Conservation (phyloP, 2,888 invertebrate species). For the Julus scanicus region DNA sequence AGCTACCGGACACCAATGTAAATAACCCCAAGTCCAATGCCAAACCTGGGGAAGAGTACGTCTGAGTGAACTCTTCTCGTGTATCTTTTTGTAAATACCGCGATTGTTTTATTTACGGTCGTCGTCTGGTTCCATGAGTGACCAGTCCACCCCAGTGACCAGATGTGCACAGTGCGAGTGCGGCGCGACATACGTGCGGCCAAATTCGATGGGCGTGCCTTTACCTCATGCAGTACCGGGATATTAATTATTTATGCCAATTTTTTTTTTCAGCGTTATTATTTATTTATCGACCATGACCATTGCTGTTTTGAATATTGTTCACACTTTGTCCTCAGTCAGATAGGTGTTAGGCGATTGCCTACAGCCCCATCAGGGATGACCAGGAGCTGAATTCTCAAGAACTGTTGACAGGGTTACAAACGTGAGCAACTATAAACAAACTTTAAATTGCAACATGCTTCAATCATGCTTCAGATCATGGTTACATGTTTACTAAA, state of each 20-base stretch:
- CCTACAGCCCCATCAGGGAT: background rate
- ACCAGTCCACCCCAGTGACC: constrained; percentile 12
- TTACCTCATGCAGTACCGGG: constrained; percentile 1
- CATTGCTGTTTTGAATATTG: background rate
- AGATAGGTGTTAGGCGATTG: background rate
- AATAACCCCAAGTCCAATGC: constrained; percentile 58
- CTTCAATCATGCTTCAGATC: no score
- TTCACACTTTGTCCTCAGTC: background rate
- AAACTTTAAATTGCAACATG: no score
- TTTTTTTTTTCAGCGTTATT: background rate
- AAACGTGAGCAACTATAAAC: no score
- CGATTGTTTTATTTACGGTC: background rate
- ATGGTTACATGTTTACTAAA: no score
- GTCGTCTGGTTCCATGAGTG: background rate
- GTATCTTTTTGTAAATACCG: background rate
- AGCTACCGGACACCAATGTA: constrained; percentile 78
- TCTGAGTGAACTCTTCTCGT: constrained; percentile 68
- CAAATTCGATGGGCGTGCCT: background rate
- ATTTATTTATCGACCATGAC: background rate
- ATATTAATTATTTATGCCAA: constrained; percentile 1
- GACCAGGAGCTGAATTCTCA: no score
- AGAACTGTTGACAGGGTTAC: no score
- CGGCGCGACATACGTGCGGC: background rate
- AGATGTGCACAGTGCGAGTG: background rate
- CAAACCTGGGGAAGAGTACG: constrained; percentile 86